Percentiles rank a stretch among this genome's conserved stretches.
phyloP scores from a whole-genome alignment of 2,888 invertebrate species.

The Pollenia amentaria region DNA sequence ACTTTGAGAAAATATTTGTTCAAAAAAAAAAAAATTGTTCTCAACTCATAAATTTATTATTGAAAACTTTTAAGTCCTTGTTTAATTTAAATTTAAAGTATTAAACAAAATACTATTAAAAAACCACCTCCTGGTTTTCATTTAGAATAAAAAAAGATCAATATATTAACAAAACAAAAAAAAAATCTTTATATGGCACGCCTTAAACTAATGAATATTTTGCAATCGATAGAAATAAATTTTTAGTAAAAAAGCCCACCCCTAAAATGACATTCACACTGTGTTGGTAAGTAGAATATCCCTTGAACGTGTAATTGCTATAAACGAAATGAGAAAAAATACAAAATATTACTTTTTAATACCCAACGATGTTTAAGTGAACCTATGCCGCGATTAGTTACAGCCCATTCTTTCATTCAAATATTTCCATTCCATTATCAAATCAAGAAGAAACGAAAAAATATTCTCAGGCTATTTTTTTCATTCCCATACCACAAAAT shows the following conservation, averaged over 20 bases:
- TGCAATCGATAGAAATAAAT: constrained; percentile 26
- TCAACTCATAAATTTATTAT: constrained; percentile 66
- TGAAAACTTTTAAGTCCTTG: constrained; percentile 62
- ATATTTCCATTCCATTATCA: constrained; percentile 15
- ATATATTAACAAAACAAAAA: constrained; percentile 61
- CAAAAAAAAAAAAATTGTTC: constrained; percentile 24
- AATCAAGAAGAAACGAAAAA: not conserved
- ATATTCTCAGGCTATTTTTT: constrained; percentile 52
- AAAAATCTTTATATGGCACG: constrained; percentile 62
- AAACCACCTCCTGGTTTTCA: constrained; percentile 48
- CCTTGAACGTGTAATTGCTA: constrained; percentile 67
- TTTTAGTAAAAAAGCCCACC: constrained; percentile 3
- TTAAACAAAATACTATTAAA: constrained; percentile 29
- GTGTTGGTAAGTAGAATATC: constrained; percentile 24
- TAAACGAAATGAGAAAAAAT: not conserved
- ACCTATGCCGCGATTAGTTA: constrained; percentile 73
- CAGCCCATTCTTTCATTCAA: constrained; percentile 41
- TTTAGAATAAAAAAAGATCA: constrained; percentile 47
- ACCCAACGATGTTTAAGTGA: constrained; percentile 63
- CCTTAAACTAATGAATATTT: constrained; percentile 54
- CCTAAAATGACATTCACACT: constrained; percentile 9
- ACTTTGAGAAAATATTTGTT: constrained; percentile 38
- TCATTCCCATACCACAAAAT: constrained; percentile 67
- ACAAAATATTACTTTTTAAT: constrained; percentile 72
- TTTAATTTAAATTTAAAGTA: constrained; percentile 62